Percentiles rank a stretch among this genome's conserved stretches.
Evolutionary conservation across 1,140 invertebrate species (phyloP).

Genomic region (Akabosia matsudoensis): DNA sequence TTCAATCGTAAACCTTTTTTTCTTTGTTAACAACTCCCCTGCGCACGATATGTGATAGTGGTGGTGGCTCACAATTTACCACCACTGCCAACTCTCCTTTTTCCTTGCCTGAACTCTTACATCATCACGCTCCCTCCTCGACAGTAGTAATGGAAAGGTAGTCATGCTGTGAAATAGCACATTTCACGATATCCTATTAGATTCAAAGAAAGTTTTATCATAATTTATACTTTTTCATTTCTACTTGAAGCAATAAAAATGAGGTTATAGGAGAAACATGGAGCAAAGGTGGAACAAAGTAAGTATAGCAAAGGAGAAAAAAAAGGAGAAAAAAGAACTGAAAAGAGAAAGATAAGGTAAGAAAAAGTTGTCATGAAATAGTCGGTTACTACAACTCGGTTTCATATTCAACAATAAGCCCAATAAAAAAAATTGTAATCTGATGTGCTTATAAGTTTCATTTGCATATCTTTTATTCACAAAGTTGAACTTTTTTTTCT

Average conservation of each 20-base stretch:
- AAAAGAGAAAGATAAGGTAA: background rate
- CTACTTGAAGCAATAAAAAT: conserved; percentile 24
- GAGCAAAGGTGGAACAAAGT: background rate
- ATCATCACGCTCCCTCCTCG: background rate
- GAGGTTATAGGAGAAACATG: background rate
- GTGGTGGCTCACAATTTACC: background rate
- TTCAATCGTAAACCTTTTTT: background rate
- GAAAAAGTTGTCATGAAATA: background rate
- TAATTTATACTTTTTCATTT: conserved; percentile 25
- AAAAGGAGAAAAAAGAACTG: background rate
- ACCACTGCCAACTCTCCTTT: background rate
- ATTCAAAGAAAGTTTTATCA: conserved; percentile 19
- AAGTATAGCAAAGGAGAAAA: background rate
- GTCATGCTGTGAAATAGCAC: conserved; percentile 9
- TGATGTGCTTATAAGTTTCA: too few relatives aligned
- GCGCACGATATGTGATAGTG: background rate
- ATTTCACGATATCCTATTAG: conserved; percentile 16
- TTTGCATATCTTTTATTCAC: too few relatives aligned
- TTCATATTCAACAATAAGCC: too few relatives aligned
- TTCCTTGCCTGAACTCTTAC: background rate
- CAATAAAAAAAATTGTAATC: too few relatives aligned
- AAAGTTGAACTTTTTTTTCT: too few relatives aligned
- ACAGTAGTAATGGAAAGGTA: background rate
- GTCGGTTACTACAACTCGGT: too few relatives aligned
- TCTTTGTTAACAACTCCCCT: conserved; percentile 9